Evolutionary conservation across 2,797 vertebrate species (phyloP).

Genomic region (Mallotus villosus): DNA sequence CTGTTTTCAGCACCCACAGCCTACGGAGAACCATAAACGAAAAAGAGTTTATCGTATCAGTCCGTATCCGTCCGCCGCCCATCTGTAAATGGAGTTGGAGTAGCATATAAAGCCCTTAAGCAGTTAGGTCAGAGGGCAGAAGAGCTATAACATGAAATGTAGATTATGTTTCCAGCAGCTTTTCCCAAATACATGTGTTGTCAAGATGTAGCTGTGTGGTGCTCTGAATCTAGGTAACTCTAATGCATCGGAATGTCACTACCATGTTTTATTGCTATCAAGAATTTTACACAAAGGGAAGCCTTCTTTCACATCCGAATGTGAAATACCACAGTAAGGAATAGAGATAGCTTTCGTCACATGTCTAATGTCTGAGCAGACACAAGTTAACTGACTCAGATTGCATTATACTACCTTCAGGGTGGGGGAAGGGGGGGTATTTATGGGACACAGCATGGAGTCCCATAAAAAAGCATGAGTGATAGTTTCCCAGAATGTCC

Average conservation of each 20-base stretch:
- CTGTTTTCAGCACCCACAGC: no score
- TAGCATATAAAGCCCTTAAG: no score
- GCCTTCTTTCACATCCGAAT: neutral
- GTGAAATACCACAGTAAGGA: constrained; percentile 1
- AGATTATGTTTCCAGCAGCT: neutral
- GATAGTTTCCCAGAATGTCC: neutral
- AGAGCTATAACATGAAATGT: neutral
- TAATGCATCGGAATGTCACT: neutral
- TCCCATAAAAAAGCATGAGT: neutral
- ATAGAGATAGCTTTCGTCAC: constrained; percentile 11
- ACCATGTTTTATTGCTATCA: neutral
- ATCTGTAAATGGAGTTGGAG: no score
- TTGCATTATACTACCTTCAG: constrained; percentile 8
- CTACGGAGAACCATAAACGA: no score
- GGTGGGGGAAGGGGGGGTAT: neutral
- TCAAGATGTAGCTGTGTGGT: constrained; percentile 11
- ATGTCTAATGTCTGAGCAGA: constrained; percentile 12
- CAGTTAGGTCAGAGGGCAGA: neutral
- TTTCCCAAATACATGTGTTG: constrained; percentile 10
- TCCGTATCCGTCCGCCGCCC: no score
- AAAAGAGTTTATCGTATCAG: no score
- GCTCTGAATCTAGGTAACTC: neutral
- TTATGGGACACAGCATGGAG: neutral
- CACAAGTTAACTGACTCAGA: constrained; percentile 22
- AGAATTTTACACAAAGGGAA: neutral